These are phyloP conservation scores for Andrena bicolor DNA, from an alignment of 2,888 invertebrate genomes.

Conservation along the genomic window DNA sequence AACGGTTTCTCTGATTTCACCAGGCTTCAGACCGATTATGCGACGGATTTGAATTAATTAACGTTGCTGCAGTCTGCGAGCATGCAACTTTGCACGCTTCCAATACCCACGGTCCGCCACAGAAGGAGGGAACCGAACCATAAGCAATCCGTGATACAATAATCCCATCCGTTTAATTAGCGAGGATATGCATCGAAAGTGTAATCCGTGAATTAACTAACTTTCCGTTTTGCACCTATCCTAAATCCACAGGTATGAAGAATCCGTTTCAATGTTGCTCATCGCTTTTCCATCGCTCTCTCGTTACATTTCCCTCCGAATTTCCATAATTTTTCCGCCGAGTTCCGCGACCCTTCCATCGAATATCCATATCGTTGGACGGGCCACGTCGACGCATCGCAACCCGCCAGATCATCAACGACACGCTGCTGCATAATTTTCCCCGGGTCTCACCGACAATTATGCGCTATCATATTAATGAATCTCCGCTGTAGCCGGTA, in stretches of 20 bases:
- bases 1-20: constrained; percentile 45
- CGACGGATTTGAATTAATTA: constrained; percentile 53
- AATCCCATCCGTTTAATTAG: not conserved
- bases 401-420: not conserved
- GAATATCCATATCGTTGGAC: not conserved
- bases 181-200: not conserved
- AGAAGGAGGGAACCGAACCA: not conserved
- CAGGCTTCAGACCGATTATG: constrained; percentile 54
- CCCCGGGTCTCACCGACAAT: constrained; percentile 52
- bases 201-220: not conserved
- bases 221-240: not conserved
- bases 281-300: not conserved
- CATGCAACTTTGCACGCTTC: constrained; percentile 9
- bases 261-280: not conserved
- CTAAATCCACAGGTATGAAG: not conserved
- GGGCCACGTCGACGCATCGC: not conserved
- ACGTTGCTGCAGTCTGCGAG: constrained; percentile 17
- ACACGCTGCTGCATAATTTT: constrained; percentile 41
- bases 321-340: not conserved
- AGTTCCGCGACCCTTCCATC: not conserved
- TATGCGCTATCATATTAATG: constrained; percentile 57
- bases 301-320: not conserved
- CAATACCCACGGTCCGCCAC: not conserved
- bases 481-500: constrained; percentile 40
- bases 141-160: not conserved